Base-by-base conservation (phyloP, 1,140 invertebrate genomes). In the Drosophila pachea region DNA sequence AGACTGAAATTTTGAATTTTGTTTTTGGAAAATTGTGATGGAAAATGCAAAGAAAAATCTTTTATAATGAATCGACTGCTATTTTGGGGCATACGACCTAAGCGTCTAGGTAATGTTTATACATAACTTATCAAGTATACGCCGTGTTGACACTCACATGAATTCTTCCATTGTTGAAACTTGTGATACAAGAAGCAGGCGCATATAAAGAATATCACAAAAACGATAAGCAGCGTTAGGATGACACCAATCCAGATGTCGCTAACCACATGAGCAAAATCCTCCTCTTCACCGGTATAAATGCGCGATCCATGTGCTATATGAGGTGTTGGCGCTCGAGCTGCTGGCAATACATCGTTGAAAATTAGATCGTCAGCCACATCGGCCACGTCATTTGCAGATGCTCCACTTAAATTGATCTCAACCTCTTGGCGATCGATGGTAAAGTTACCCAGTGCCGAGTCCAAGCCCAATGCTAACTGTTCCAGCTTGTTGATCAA, bases 191-290 rank as follows among this genome's bases (percentile, higher is more conserved):
- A 76, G 43, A 93, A 90, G 79, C 92, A 93, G 22, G 91, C 90
- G 71, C 92, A 93, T 75, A 93, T 91, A 76, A 92, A 92, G 70
- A 92, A 92, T 55, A 92, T 90, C 73, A 92, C 92, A 69, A 91
- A 91, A 4, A 93, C 87, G 6, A 92, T 92, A 75, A 93, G 90
- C 12, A 93, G 78, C 4, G 92, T 92, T 1, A 93, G 86, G 5
- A 92, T 91, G 31, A 93, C 90, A 4, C 92, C 92, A n/a, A 93
- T 91, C 92, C 92, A 93, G 29, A 93, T 90, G 68, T 93, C 92
- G 35, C 92, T 90, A 40, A 90, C 86, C 8, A 90, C 76, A 40
- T 84, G 76, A 0, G 84, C 73, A 48, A 89, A 89, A 35, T 90
- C 89, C 52, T 84, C 88, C 43, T 87, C 88, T 9, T 89, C 72